Evolutionary conservation across 2,888 invertebrate genomes (phyloP).

Genomic region (Temnothorax rugatulus): DNA sequence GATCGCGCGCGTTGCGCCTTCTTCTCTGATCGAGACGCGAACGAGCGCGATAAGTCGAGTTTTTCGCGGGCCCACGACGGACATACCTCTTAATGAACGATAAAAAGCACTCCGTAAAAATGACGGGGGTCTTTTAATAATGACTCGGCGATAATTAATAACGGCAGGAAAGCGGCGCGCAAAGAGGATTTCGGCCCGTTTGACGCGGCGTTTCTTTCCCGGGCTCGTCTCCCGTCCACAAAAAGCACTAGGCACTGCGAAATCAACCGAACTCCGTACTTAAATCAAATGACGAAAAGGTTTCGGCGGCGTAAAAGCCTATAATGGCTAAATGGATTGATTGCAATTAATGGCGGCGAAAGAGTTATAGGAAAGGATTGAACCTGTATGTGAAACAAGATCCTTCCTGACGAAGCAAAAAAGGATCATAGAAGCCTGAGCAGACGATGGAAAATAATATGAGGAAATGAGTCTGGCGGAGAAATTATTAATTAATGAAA

Average conservation of each 20-base stretch:
- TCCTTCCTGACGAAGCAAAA: slow-evolving; percentile 22
- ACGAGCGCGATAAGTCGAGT: slow-evolving; percentile 44
- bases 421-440: not conserved
- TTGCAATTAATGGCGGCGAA: slow-evolving; percentile 38
- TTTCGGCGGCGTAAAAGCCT: slow-evolving; percentile 47
- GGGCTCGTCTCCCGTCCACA: slow-evolving; percentile 10
- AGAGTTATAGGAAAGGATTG: slow-evolving; percentile 9
- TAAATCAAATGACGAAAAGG: slow-evolving; percentile 55
- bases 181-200: slow-evolving; percentile 45
- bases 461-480: not conserved
- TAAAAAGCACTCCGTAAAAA: slow-evolving; percentile 47
- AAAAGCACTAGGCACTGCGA: slow-evolving; percentile 30
- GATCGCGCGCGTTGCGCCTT: slow-evolving; percentile 30
- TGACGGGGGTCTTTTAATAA: slow-evolving; percentile 49
- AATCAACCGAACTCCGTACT: slow-evolving; percentile 42
- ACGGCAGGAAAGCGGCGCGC: slow-evolving; percentile 38
- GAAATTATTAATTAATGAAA: slow-evolving; percentile 40
- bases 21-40: slow-evolving; percentile 46
- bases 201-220: slow-evolving; percentile 33
- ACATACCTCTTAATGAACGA: slow-evolving; percentile 52
- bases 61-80: slow-evolving; percentile 41
- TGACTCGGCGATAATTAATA: slow-evolving; percentile 55
- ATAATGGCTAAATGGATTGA: slow-evolving; percentile 54
- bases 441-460: not conserved
- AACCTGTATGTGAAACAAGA: slow-evolving; percentile 11